Base-by-base conservation (phyloP, 1,140 invertebrate genomes). In the Drosophila murphyi region DNA sequence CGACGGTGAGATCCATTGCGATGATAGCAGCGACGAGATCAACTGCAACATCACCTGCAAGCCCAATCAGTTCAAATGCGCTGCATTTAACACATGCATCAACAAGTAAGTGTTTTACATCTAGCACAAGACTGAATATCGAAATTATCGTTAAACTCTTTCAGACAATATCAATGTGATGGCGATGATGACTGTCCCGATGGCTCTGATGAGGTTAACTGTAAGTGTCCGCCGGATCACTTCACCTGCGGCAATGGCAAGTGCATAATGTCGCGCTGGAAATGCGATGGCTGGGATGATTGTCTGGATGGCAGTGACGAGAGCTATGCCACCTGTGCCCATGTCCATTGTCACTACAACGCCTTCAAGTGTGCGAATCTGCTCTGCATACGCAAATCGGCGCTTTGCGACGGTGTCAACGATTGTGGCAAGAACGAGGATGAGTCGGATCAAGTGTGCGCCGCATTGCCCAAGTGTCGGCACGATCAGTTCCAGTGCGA, bases 151-250 rank as follows among this genome's bases (percentile, higher is more conserved):
- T 20, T 20, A 20, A 20, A 20, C 20, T 5, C 2, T 55, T 56
- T 5, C 32, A 92, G 90, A 29, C 89, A 92, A 82, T 92, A 92
- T 52, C 76, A 92, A 51, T 92, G 91, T 41, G 1, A 92, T 79
- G 55, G 82, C 93, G 97, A 98, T 52, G 97, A 98, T 80, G 98
- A 99, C 86, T 99, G 98, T 85, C 97, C 97, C 0, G 98, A 99
- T 92, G 96, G 96, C 34, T 97, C 96, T 31, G 98, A 99, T 92
- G 98, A 99, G 92, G 93, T 95, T 0, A 95, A 96, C 76, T 93
- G 94, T 0, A 93, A 96, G 10, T 97, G 97, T 92, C 98, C 97
- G 0, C 97, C 98, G 88, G 98, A 97, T 1, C 98, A 99, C 90
- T 99, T 98, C 93, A 85, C 77, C 50, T 88, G 85, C 50, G 94